Percentiles rank a stretch among this genome's conserved stretches.
These are phyloP conservation scores for Malacoraja senta DNA, from an alignment of 2,797 vertebrate genomes.

Conservation along the genomic window DNA sequence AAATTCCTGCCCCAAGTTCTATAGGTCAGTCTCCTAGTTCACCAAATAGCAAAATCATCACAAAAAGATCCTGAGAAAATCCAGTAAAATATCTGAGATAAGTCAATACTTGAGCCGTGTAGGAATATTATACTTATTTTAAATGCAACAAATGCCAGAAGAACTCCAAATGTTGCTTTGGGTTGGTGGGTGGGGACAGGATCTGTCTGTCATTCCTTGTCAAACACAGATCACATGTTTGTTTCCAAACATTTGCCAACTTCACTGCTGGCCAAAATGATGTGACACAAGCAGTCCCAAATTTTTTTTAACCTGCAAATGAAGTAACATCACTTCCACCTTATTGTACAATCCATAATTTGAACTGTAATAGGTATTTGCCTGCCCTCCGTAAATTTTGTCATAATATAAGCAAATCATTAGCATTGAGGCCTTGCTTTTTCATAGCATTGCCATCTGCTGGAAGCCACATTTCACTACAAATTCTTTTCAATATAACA, in stretches of 20 bases:
- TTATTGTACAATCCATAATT: neutral
- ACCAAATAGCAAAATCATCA: neutral
- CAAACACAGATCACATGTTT: neutral
- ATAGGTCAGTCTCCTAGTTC: neutral
- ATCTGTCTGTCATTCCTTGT: neutral
- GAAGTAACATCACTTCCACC: neutral
- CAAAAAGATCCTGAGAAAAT: neutral
- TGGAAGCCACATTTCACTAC: conserved; percentile 42
- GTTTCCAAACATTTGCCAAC: neutral
- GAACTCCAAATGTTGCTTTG: neutral
- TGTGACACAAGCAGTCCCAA: neutral
- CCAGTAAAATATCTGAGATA: neutral
- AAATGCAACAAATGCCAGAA: neutral
- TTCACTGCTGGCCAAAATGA: neutral
- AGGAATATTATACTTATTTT: neutral
- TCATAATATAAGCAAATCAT: neutral
- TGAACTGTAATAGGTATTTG: neutral
- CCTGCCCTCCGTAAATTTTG: neutral
- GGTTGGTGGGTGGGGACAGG: neutral
- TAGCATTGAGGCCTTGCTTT: conserved; percentile 30
- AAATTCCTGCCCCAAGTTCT: too few relatives aligned
- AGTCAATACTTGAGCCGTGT: neutral
- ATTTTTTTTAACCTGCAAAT: too few relatives aligned
- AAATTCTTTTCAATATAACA: neutral
- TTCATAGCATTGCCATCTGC: conserved; percentile 56